phyloP scores from a whole-genome alignment of 2,888 invertebrate genomes.

The Caenorhabditis virilis region DNA sequence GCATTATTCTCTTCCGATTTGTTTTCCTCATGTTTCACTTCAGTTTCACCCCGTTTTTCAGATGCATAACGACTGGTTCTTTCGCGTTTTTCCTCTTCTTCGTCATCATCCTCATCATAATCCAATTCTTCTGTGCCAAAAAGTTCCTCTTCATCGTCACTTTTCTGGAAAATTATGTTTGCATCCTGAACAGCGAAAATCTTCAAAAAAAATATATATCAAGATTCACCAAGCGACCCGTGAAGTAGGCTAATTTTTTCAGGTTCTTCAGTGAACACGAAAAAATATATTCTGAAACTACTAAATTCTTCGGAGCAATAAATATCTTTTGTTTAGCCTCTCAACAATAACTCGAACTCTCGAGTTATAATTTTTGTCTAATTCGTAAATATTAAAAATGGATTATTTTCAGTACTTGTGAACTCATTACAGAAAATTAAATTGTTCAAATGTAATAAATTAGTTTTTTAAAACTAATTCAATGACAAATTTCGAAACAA shows the following conservation, averaged over 20 bases:
- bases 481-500: too few species aligned
- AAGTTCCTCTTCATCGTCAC: constrained; percentile 2
- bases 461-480: too few species aligned
- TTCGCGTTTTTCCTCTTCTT: constrained; percentile 35
- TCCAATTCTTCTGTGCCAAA: constrained; percentile 42
- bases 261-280: neutral
- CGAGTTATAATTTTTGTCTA: too few species aligned
- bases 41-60: too few species aligned
- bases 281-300: too few species aligned
- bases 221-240: neutral
- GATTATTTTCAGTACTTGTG: too few species aligned
- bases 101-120: constrained; percentile 50
- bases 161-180: neutral
- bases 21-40: constrained; percentile 3
- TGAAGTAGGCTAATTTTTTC: neutral
- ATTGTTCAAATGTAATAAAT: too few species aligned
- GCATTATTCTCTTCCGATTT: neutral
- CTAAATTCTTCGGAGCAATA: too few species aligned
- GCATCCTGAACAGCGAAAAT: neutral
- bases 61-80: constrained; percentile 38
- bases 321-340: too few species aligned
- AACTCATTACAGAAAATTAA: too few species aligned
- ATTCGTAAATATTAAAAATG: too few species aligned
- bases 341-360: too few species aligned
- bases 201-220: neutral